Conservation (phyloP, 2,888 invertebrate species). For the Platypus cylindrus region DNA sequence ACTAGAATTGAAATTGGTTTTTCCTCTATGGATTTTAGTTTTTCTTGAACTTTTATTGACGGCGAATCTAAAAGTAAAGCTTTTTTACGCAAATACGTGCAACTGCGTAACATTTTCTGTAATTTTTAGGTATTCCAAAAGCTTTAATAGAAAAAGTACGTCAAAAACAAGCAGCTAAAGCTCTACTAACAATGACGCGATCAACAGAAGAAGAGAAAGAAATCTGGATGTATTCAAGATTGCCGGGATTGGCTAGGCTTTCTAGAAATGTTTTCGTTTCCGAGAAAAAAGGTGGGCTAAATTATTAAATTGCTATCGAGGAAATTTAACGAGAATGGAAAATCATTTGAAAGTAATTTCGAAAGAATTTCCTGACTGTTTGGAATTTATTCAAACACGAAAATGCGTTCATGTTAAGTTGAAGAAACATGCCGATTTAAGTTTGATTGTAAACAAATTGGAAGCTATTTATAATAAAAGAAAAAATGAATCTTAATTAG, state of each 20-base stretch:
- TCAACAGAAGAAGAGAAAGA: slow-evolving; percentile 60
- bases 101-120: no score
- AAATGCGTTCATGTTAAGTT: slow-evolving; percentile 60
- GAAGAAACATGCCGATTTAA: slow-evolving; percentile 60
- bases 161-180: slow-evolving; percentile 78
- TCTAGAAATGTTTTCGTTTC: slow-evolving; percentile 79
- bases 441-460: slow-evolving; percentile 50
- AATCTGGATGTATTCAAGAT: slow-evolving; percentile 56
- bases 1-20: no score
- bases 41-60: slow-evolving; percentile 10
- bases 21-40: no score
- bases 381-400: slow-evolving; percentile 53
- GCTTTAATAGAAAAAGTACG: slow-evolving; percentile 76
- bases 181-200: slow-evolving; percentile 70
- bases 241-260: slow-evolving; percentile 77
- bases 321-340: slow-evolving; percentile 50
- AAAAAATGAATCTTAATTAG: no score
- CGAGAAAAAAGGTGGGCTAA: slow-evolving; percentile 75
- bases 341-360: slow-evolving; percentile 61
- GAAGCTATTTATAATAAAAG: slow-evolving; percentile 46
- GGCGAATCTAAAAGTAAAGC: slow-evolving; percentile 32
- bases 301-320: slow-evolving; percentile 45
- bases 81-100: no score
- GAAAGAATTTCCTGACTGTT: slow-evolving; percentile 62
- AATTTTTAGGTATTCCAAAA: slow-evolving; percentile 60